Evolutionary conservation across 2,888 invertebrate genomes (phyloP).

Genomic region (Crocallis elinguaria): DNA sequence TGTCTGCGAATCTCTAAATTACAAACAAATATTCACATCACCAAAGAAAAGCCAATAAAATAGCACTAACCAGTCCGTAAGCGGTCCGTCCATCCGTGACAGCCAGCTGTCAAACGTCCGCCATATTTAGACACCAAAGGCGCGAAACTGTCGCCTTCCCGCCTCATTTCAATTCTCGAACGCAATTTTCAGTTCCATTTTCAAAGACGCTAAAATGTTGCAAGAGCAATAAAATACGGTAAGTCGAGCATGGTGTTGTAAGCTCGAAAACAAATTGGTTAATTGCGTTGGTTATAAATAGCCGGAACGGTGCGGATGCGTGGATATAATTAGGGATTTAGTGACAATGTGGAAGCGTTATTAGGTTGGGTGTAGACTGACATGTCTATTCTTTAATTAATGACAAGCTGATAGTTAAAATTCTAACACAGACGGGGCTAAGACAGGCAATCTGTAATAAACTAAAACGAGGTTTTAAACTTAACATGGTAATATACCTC

Average conservation of each 20-base stretch:
- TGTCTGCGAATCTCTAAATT: too few species aligned
- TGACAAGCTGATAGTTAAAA: neutral
- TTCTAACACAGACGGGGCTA: too few species aligned
- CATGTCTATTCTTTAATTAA: neutral
- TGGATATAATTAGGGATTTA: conserved; percentile 36
- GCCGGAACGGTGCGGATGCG: conserved; percentile 20
- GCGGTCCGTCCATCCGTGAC: conserved; percentile 12
- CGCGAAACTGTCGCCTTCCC: conserved; percentile 64
- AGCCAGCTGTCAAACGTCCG: conserved; percentile 30
- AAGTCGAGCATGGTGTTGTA: conserved; percentile 66
- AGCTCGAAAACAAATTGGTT: conserved; percentile 78
- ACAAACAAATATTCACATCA: neutral
- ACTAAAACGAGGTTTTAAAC: too few species aligned
- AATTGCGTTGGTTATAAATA: conserved; percentile 62
- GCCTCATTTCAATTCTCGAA: conserved; percentile 68
- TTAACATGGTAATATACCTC: too few species aligned
- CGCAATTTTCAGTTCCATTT: conserved; percentile 77
- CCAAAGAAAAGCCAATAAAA: conserved; percentile 9
- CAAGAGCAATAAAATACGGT: conserved; percentile 67
- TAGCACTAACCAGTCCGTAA: conserved; percentile 10
- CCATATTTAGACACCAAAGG: conserved; percentile 70
- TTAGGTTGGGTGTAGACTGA: conserved; percentile 20
- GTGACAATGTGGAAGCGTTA: conserved; percentile 34
- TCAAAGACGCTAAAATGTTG: conserved; percentile 79
- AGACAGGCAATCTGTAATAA: too few species aligned